phyloP scores from a whole-genome alignment of 2,797 vertebrate genomes.

The Molossus alvarezi region DNA sequence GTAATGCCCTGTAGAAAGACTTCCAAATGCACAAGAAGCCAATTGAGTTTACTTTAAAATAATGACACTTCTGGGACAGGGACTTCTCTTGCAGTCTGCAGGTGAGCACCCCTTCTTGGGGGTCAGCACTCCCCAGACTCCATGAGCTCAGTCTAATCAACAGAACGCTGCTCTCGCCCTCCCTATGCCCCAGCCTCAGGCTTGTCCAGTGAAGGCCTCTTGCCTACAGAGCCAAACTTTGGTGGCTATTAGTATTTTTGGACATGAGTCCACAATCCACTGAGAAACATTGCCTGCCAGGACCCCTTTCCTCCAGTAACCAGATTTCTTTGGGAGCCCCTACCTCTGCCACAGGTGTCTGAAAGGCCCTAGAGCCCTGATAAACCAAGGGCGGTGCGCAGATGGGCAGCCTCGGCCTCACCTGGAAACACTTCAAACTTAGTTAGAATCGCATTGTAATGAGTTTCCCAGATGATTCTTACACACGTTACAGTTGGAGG shows the following conservation, averaged over 20 bases:
- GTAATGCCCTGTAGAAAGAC: background rate
- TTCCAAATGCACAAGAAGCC: background rate
- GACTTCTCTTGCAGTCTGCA: background rate
- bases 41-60: background rate
- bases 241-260: background rate
- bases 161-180: background rate
- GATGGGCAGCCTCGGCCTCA: background rate
- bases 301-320: background rate
- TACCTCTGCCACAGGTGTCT: background rate
- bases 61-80: background rate
- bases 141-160: background rate
- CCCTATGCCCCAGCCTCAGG: background rate
- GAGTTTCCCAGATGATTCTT: background rate
- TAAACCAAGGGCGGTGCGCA: background rate
- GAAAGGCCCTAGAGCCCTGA: background rate
- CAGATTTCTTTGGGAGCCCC: background rate
- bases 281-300: background rate
- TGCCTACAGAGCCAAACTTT: background rate
- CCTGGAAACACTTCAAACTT: background rate
- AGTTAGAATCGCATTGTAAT: background rate
- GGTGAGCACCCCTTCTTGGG: background rate
- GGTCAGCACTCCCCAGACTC: background rate
- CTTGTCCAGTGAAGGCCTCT: background rate
- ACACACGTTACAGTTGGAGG: background rate
- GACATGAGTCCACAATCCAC: accelerated